Conservation (phyloP, 1,140 invertebrate species). For the Drosophila arawakana region DNA sequence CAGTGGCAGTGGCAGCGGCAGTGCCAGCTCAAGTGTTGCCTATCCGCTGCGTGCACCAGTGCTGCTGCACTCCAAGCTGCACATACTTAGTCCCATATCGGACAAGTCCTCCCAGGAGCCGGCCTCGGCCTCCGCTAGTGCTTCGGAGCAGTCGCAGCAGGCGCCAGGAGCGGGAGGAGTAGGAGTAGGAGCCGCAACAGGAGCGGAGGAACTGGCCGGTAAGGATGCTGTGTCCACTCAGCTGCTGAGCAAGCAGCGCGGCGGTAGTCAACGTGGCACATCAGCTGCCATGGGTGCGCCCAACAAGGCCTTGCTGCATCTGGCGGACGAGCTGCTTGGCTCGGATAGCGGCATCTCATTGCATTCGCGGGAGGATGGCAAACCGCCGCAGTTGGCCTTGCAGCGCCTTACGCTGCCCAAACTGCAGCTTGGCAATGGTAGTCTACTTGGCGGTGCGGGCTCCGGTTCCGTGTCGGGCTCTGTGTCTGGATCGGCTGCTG, state of each 20-base stretch:
- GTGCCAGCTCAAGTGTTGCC: constrained; percentile 84
- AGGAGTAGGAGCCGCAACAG: constrained; percentile 84
- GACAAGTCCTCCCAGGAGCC: constrained; percentile 96
- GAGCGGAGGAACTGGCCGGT: background rate
- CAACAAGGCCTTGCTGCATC: constrained; percentile 91
- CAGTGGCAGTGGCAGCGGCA: constrained; percentile 83
- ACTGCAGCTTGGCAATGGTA: constrained; percentile 81
- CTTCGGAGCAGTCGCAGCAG: constrained; percentile 85
- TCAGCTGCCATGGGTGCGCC: constrained; percentile 86
- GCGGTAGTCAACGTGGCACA: constrained; percentile 9
- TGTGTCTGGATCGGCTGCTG: constrained; percentile 40
- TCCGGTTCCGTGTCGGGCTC: background rate
- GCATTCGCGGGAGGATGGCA: constrained; percentile 91
- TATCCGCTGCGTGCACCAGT: constrained; percentile 88
- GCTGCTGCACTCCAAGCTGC: constrained; percentile 89
- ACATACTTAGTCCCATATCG: constrained; percentile 94
- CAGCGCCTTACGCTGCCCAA: constrained; percentile 86
- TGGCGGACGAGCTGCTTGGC: constrained; percentile 91
- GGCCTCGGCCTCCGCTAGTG: constrained; percentile 87
- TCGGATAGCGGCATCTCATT: constrained; percentile 94
- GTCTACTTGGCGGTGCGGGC: constrained; percentile 1
- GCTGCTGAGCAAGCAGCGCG: constrained; percentile 23
- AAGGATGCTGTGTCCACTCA: constrained; percentile 17
- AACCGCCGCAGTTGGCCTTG: constrained; percentile 86
- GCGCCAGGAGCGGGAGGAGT: constrained; percentile 84